These are phyloP conservation scores for Wasmannia auropunctata DNA, from an alignment of 1,140 invertebrate genomes.

Conservation along the genomic window DNA sequence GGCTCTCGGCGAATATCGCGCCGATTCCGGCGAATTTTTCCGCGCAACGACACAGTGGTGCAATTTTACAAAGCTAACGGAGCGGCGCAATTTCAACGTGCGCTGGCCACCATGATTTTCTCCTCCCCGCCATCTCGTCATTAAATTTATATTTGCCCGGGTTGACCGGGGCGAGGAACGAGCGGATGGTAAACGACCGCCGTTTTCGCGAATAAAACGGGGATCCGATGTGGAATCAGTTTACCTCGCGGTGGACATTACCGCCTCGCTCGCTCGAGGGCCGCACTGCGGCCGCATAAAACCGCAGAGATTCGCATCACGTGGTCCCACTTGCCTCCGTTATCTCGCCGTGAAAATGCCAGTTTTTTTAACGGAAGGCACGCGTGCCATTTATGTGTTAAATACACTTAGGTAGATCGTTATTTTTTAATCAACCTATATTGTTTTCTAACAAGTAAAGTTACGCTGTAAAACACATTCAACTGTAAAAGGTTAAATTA, in stretches of 20 bases:
- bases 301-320: conserved; percentile 6
- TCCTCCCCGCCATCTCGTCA: conserved; percentile 38
- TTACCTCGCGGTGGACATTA: conserved; percentile 21
- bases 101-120: conserved; percentile 16
- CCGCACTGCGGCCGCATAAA: not conserved
- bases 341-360: not conserved
- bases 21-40: conserved; percentile 30
- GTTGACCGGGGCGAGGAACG: conserved; percentile 3
- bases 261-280: conserved; percentile 20
- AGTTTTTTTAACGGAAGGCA: not conserved
- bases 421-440: not conserved
- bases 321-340: not conserved
- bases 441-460: not conserved
- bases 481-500: not conserved
- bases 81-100: conserved; percentile 16
- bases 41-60: conserved; percentile 21
- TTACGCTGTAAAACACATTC: not conserved
- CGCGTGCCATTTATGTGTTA: not conserved
- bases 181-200: conserved; percentile 10
- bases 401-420: not conserved
- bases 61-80: conserved; percentile 59
- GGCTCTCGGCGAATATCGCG: not conserved
- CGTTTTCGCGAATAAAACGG: conserved; percentile 51
- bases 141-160: conserved; percentile 71
- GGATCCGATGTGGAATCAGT: conserved; percentile 37